Conservation (phyloP, 2,888 invertebrate genomes). For the Pelosia muscerda region DNA sequence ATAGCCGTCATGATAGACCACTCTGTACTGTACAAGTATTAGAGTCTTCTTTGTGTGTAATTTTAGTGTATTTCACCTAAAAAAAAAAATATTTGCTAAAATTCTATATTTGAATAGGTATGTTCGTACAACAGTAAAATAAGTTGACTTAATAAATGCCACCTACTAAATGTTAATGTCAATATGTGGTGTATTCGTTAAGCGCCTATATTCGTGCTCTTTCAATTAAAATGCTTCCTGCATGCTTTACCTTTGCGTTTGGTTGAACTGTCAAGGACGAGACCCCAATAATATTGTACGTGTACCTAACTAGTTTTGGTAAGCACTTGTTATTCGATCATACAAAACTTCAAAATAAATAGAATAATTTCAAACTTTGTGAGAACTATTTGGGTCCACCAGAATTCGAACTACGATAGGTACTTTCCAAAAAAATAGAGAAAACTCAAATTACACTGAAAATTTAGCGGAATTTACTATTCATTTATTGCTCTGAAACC, state of each 20-base stretch:
- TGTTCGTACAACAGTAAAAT: not conserved
- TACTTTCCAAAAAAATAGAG: not conserved
- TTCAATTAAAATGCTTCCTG: not conserved
- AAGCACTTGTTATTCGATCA: constrained; percentile 7
- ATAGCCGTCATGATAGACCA: too few species aligned
- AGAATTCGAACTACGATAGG: constrained; percentile 20
- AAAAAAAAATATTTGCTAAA: not conserved
- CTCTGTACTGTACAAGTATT: too few species aligned
- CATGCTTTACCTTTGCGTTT: too few species aligned
- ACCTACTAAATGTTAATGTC: not conserved
- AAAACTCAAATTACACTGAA: too few species aligned
- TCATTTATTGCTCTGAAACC: too few species aligned
- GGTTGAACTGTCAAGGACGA: constrained; percentile 13
- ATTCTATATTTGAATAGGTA: not conserved
- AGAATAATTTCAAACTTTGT: constrained; percentile 29
- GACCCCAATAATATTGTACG: constrained; percentile 27
- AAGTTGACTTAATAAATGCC: not conserved
- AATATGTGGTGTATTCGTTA: not conserved
- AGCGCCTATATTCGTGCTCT: not conserved
- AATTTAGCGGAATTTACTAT: too few species aligned
- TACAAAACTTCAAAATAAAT: constrained; percentile 25
- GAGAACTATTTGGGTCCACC: too few species aligned
- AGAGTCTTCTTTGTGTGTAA: too few species aligned
- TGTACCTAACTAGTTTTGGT: constrained; percentile 16
- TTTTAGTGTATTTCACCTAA: too few species aligned